Evolutionary conservation across 2,113 vertebrate species (phyloP).

Genomic region (Clarias macrocephalus): DNA sequence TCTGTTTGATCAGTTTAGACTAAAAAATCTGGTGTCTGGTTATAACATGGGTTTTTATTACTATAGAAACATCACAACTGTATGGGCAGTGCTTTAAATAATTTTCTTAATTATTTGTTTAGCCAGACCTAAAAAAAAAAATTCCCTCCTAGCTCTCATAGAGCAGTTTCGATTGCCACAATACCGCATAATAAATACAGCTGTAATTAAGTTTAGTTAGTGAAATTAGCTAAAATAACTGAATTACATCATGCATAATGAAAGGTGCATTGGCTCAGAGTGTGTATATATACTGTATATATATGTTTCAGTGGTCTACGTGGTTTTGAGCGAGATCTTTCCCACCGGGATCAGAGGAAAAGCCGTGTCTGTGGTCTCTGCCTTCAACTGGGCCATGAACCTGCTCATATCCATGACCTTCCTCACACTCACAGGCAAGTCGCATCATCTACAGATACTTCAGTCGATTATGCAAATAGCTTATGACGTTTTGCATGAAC

Average conservation of each 20-base stretch:
- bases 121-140: too few species aligned
- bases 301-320: constrained; percentile 83
- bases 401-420: constrained; percentile 95
- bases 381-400: constrained; percentile 93
- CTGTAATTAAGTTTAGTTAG: background rate
- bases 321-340: constrained; percentile 94
- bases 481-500: background rate
- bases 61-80: background rate
- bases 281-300: background rate
- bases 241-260: background rate
- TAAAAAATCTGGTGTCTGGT: background rate
- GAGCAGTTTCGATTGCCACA: background rate
- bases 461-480: background rate
- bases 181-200: background rate
- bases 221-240: background rate
- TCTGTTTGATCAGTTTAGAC: background rate
- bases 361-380: constrained; percentile 89
- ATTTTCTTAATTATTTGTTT: background rate
- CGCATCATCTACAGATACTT: background rate
- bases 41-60: background rate
- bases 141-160: background rate
- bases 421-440: constrained; percentile 87
- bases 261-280: background rate
- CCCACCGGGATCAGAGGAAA: constrained; percentile 88
- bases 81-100: background rate